phyloP scores from a whole-genome alignment of 2,888 invertebrate species.

The Drosophila atripex region DNA sequence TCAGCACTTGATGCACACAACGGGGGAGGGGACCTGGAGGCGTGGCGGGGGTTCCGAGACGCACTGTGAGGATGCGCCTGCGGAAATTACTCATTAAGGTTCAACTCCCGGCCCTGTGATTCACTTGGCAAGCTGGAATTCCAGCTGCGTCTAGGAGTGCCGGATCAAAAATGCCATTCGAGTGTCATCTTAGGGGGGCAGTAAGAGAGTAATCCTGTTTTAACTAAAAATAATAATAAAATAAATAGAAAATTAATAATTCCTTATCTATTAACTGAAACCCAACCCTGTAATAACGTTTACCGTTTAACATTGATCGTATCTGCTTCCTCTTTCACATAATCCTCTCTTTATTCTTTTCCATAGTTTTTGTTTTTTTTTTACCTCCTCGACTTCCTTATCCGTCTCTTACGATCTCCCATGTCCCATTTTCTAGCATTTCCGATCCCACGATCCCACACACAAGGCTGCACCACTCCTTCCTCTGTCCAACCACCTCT shows the following conservation, averaged over 20 bases:
- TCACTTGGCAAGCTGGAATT: slow-evolving; percentile 38
- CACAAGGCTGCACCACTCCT: slow-evolving; percentile 15
- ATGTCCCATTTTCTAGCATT: slow-evolving; percentile 58
- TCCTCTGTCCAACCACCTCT: neutral
- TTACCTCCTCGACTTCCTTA: slow-evolving; percentile 39
- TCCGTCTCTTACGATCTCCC: slow-evolving; percentile 30
- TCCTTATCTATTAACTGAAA: neutral
- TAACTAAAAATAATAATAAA: slow-evolving; percentile 5
- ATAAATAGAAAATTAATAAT: neutral
- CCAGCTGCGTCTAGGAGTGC: slow-evolving; percentile 46
- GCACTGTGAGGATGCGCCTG: slow-evolving; percentile 56
- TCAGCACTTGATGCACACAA: slow-evolving; percentile 67
- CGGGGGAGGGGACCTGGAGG: slow-evolving; percentile 5
- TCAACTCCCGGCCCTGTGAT: slow-evolving; percentile 24
- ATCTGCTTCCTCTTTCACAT: slow-evolving; percentile 29
- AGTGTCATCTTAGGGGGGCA: slow-evolving; percentile 46
- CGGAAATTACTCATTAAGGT: slow-evolving; percentile 77
- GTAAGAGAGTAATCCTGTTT: neutral
- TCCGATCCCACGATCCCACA: slow-evolving; percentile 70
- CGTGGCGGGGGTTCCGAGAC: slow-evolving; percentile 22
- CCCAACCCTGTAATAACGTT: slow-evolving; percentile 5
- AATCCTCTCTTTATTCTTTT: slow-evolving; percentile 21
- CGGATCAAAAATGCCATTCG: slow-evolving; percentile 57
- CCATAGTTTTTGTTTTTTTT: too few relatives aligned
- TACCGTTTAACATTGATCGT: slow-evolving; percentile 17